phyloP scores from a whole-genome alignment of 2,113 vertebrate genomes.

The Oenanthe oenanthe region DNA sequence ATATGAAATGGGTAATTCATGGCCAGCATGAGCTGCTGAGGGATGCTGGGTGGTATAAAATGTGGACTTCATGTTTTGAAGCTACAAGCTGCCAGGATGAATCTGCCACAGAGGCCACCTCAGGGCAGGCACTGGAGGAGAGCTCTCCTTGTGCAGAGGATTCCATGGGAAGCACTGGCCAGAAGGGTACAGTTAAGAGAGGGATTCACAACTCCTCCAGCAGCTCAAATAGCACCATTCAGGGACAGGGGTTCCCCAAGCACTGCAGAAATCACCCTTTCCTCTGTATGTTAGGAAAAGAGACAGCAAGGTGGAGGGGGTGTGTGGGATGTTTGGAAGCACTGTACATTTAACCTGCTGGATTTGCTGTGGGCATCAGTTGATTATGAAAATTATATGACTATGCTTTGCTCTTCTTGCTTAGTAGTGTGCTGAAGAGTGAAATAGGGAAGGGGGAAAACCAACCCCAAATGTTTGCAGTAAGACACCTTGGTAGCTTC shows the following conservation, averaged over 20 bases:
- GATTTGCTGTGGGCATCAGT: not conserved
- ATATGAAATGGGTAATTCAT: not conserved
- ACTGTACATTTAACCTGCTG: not conserved
- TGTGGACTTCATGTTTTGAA: not conserved
- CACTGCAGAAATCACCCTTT: not conserved
- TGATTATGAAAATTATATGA: not conserved
- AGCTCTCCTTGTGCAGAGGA: not conserved
- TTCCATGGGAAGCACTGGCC: not conserved
- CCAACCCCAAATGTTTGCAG: not conserved
- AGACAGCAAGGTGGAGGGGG: not conserved
- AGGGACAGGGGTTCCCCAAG: not conserved
- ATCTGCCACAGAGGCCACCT: not conserved
- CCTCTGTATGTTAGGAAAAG: not conserved
- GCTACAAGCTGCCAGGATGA: not conserved
- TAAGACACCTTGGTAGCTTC: not conserved
- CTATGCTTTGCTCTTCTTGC: not conserved
- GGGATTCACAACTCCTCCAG: not conserved
- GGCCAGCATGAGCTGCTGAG: not conserved
- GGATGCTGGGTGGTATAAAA: not conserved
- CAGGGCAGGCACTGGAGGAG: not conserved
- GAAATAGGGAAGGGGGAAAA: not conserved
- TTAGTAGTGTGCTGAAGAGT: not conserved
- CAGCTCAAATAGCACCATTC: not conserved
- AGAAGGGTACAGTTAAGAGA: not conserved
- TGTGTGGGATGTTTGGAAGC: not conserved